Conservation (phyloP, 2,888 invertebrate genomes). For the Dendrolimus houi region DNA sequence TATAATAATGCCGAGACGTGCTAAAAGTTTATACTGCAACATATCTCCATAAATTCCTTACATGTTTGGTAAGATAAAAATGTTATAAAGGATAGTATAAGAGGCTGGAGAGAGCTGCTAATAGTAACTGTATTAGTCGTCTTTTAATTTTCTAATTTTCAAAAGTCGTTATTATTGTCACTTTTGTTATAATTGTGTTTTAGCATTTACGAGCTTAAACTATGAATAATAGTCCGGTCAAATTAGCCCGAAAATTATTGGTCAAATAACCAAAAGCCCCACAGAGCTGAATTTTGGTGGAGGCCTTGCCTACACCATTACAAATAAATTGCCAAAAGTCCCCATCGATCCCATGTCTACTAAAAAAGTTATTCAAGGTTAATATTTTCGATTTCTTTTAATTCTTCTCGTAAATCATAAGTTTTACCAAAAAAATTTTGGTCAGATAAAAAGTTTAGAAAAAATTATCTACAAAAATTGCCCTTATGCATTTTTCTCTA, state of each 20-base stretch:
- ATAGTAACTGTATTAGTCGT: too few relatives aligned
- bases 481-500: not conserved
- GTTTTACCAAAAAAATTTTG: not conserved
- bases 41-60: too few relatives aligned
- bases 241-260: not conserved
- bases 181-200: too few relatives aligned
- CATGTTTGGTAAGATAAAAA: too few relatives aligned
- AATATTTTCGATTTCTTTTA: not conserved
- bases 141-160: too few relatives aligned
- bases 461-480: not conserved
- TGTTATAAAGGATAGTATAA: too few relatives aligned
- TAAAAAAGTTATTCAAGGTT: not conserved
- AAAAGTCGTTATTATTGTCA: too few relatives aligned
- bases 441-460: not conserved
- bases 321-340: too few relatives aligned
- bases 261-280: not conserved
- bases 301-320: not conserved
- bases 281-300: not conserved
- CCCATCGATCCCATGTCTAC: not conserved
- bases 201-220: not conserved
- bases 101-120: too few relatives aligned
- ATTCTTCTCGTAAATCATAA: not conserved
- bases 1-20: too few relatives aligned
- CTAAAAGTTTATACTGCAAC: too few relatives aligned
- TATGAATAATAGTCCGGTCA: not conserved